Base-by-base conservation (phyloP, 2,797 vertebrate genomes). In the Allenopithecus nigroviridis region DNA sequence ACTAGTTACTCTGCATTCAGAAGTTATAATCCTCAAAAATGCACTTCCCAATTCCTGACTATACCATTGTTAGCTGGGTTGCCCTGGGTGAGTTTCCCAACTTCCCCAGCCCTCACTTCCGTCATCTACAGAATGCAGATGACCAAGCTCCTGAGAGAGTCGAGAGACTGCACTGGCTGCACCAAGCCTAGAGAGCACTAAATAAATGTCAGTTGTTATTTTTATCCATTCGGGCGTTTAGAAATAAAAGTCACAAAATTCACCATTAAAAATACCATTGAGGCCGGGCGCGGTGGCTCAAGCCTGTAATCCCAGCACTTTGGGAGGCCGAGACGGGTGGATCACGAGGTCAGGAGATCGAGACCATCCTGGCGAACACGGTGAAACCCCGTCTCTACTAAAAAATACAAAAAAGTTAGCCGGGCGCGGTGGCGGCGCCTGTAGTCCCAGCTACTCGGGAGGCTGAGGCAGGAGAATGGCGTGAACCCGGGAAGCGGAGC, bases 1-100 rank as follows among this genome's bases (percentile, higher is more conserved):
- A 64, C 36, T 55, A 96, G 19, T 90, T 41, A 95, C 74, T 90
- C 76, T 76, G n/a, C 30, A 78, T 55, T 78, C 88, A 92, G 55
- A 97, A 95, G 57, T 84, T 84, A 55, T n/a, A 85, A 61, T 26
- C 53, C 50, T 93, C 75, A 88, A 79, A 97, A 94, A 59, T n/a
- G 19, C 13, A 64, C 8, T 89, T 75, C 41, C 74, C 30, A 70
- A 12, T n/a, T 96, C 70, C 91, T 75, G 46, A 84, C 64, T 57
- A 83, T 3, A 70, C 19, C 33, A 80, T 43, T 92, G 36, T 46
- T 53, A 48, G 24, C 72, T 72, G 10, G 19, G 14, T 33, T 46
- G 16, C 79, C 33, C 2, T 68, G 83, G 53, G 5, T 89, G 13
- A 91, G 74, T 53, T 85, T 64, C 61, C 26, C 84, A 91, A 75